Evolutionary conservation across 2,113 vertebrate genomes (phyloP).

Genomic region (Tapirus terrestris): DNA sequence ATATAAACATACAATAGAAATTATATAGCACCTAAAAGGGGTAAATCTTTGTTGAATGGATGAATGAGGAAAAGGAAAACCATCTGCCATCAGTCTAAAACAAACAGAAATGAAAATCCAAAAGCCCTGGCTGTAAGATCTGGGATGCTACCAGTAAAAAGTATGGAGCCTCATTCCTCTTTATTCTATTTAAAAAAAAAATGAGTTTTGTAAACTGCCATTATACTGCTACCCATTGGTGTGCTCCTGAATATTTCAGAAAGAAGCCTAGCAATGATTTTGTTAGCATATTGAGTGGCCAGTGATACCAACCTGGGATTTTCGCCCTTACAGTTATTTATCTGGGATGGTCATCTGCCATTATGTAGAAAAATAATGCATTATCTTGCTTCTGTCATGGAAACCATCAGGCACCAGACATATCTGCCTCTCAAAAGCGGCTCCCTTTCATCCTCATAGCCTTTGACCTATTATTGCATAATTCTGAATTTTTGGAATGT

Average conservation of each 20-base stretch:
- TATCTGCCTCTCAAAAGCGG: not conserved
- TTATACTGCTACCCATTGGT: not conserved
- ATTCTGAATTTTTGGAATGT: not conserved
- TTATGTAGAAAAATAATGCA: not conserved
- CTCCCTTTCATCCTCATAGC: not conserved
- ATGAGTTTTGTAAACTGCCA: not conserved
- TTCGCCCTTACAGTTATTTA: not conserved
- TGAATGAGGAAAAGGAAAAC: constrained; percentile 17
- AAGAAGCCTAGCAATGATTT: not conserved
- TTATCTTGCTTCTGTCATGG: not conserved
- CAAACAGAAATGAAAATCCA: constrained; percentile 20
- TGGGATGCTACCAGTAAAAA: not conserved
- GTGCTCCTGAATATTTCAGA: not conserved
- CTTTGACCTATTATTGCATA: not conserved
- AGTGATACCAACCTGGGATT: not conserved
- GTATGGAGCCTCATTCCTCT: not conserved
- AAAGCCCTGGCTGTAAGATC: not conserved
- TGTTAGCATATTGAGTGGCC: not conserved
- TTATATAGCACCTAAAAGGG: not conserved
- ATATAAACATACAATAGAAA: not conserved
- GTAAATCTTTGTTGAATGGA: not conserved
- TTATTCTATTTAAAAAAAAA: not conserved
- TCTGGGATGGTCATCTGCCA: not conserved
- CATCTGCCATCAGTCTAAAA: not conserved
- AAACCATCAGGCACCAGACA: not conserved